Percentiles rank a stretch among this genome's conserved stretches.
phyloP scores from a whole-genome alignment of 2,113 vertebrate genomes.

The Eulacestoma nigropectus region DNA sequence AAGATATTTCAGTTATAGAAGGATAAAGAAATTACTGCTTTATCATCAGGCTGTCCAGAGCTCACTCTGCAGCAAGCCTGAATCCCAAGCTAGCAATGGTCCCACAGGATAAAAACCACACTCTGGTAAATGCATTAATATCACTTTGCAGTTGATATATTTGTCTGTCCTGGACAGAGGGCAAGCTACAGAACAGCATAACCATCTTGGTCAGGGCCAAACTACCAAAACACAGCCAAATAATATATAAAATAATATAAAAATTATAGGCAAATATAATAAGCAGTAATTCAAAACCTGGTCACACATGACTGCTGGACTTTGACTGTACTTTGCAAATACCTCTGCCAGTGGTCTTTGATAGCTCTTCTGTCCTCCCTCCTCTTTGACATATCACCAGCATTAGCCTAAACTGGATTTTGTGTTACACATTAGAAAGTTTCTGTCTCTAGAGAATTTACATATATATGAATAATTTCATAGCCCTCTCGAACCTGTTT shows the following conservation, averaged over 20 bases:
- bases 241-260: neutral
- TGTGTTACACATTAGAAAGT: neutral
- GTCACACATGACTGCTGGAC: neutral
- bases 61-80: neutral
- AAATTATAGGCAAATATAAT: neutral
- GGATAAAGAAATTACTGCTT: neutral
- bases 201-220: neutral
- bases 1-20: neutral
- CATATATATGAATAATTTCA: neutral
- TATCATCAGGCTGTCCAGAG: neutral
- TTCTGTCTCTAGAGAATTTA: neutral
- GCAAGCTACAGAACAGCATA: neutral
- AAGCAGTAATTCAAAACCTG: neutral
- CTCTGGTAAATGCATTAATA: neutral
- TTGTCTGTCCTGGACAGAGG: neutral
- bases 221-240: neutral
- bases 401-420: neutral
- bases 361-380: neutral
- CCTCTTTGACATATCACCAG: neutral
- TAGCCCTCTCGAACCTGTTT: neutral
- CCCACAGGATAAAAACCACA: neutral
- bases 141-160: neutral
- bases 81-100: neutral
- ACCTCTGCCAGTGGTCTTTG: neutral
- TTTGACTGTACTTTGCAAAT: neutral